Conservation (phyloP, 2,888 invertebrate genomes). For the Pandemis heparana region DNA sequence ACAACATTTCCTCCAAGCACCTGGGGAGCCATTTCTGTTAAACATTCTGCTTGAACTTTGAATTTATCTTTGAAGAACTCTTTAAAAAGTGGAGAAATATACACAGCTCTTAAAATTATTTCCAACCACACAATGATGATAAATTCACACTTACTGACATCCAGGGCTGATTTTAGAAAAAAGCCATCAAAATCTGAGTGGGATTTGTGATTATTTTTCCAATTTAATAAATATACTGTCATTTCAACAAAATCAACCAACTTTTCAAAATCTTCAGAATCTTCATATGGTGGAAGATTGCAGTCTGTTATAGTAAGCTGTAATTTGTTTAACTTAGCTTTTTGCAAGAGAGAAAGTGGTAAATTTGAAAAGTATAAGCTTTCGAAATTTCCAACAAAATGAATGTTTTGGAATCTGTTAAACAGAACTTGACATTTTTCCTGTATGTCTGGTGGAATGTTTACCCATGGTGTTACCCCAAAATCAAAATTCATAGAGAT, state of each 20-base stretch:
- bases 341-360: conserved; percentile 55
- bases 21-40: conserved; percentile 47
- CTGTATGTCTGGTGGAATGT: conserved; percentile 48
- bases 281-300: conserved; percentile 45
- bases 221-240: conserved; percentile 56
- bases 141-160: conserved; percentile 58
- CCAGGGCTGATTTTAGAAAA: conserved; percentile 39
- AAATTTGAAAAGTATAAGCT: conserved; percentile 61
- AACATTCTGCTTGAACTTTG: conserved; percentile 49
- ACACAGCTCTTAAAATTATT: conserved; percentile 49
- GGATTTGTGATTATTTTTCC: conserved; percentile 44
- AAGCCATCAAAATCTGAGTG: conserved; percentile 30
- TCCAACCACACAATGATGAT: conserved; percentile 54
- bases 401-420: conserved; percentile 63
- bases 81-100: conserved; percentile 57
- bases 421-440: conserved; percentile 62
- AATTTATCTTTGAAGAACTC: conserved; percentile 61
- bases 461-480: conserved; percentile 47
- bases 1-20: conserved; percentile 56
- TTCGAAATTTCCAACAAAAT: conserved; percentile 61
- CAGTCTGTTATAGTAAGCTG: conserved; percentile 59
- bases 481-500: conserved; percentile 65
- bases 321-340: conserved; percentile 58
- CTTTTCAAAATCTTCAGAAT: conserved; percentile 41
- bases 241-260: conserved; percentile 54